Percentiles rank a stretch among this genome's conserved stretches.
Evolutionary conservation across 2,113 vertebrate species (phyloP).

Genomic region (Agapornis roseicollis): DNA sequence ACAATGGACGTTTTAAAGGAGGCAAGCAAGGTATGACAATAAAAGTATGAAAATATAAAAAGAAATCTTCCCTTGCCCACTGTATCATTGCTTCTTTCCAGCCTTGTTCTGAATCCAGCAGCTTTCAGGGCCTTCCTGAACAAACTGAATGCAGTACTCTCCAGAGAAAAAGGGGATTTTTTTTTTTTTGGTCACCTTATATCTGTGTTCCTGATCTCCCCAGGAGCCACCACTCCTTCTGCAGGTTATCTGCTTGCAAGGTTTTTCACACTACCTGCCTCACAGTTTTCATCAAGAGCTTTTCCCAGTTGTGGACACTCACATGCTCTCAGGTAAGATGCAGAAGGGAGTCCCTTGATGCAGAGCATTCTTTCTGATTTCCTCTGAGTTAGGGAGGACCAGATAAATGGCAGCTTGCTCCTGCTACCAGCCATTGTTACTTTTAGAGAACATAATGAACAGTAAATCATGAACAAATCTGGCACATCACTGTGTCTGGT

Average conservation of each 20-base stretch:
- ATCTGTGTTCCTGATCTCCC: background rate
- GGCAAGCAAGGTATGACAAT: background rate
- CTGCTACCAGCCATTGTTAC: background rate
- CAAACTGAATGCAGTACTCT: background rate
- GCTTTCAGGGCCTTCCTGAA: background rate
- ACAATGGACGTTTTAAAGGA: background rate
- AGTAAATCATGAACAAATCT: background rate
- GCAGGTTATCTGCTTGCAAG: background rate
- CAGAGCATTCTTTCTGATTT: background rate
- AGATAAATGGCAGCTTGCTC: background rate
- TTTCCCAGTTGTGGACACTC: background rate
- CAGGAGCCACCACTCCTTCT: background rate
- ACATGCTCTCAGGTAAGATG: background rate
- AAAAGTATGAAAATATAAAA: background rate
- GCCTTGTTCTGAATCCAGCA: background rate
- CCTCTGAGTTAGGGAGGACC: background rate
- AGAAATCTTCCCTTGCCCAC: background rate
- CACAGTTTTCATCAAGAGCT: background rate
- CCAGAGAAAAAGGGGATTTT: background rate
- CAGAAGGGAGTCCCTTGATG: background rate
- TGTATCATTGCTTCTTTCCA: background rate
- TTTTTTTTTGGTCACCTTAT: background rate
- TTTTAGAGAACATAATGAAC: background rate
- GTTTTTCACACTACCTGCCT: background rate
- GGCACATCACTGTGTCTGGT: rapidly evolving